These are phyloP conservation scores for Drosophila quadrilineata DNA, from an alignment of 1,140 invertebrate genomes.

Conservation along the genomic window DNA sequence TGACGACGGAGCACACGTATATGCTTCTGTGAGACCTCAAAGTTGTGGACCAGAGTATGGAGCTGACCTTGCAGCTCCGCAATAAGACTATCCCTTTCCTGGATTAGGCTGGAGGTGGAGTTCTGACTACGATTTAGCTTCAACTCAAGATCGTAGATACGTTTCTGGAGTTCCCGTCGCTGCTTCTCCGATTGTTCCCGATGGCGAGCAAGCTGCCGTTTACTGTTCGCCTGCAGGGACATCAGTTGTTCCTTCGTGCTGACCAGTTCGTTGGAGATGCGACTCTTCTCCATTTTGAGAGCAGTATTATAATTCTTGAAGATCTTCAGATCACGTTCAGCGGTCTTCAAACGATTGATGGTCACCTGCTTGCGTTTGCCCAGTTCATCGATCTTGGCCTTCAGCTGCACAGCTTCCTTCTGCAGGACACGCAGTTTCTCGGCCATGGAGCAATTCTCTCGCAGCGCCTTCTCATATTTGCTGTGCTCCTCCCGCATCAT, in stretches of 20 bases:
- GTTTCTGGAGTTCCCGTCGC: slow-evolving; percentile 68
- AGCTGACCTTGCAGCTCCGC: slow-evolving; percentile 72
- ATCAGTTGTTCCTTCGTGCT: slow-evolving; percentile 57
- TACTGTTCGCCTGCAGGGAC: slow-evolving; percentile 50
- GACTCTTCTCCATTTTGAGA: slow-evolving; percentile 60
- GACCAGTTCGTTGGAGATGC: slow-evolving; percentile 50
- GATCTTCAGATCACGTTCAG: slow-evolving; percentile 71
- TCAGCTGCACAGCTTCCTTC: slow-evolving; percentile 56
- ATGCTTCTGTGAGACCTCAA: slow-evolving; percentile 77
- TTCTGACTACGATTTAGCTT: slow-evolving; percentile 71
- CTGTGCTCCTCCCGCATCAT: slow-evolving; percentile 63
- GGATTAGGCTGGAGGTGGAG: slow-evolving; percentile 65
- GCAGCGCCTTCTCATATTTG: slow-evolving; percentile 59
- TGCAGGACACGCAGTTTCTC: slow-evolving; percentile 62
- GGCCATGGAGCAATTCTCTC: slow-evolving; percentile 62
- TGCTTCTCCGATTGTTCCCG: slow-evolving; percentile 73
- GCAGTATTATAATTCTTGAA: slow-evolving; percentile 72
- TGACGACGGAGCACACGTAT: slow-evolving; percentile 68
- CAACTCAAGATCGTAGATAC: slow-evolving; percentile 68
- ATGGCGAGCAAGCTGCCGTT: slow-evolving; percentile 59
- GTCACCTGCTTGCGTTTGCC: slow-evolving; percentile 55
- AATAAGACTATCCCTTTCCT: slow-evolving; percentile 72
- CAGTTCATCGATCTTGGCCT: slow-evolving; percentile 68
- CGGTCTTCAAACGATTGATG: slow-evolving; percentile 61
- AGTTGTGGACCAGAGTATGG: slow-evolving; percentile 74